Evolutionary conservation across 2,797 vertebrate species (phyloP).

Genomic region (Pangasius macronema): DNA sequence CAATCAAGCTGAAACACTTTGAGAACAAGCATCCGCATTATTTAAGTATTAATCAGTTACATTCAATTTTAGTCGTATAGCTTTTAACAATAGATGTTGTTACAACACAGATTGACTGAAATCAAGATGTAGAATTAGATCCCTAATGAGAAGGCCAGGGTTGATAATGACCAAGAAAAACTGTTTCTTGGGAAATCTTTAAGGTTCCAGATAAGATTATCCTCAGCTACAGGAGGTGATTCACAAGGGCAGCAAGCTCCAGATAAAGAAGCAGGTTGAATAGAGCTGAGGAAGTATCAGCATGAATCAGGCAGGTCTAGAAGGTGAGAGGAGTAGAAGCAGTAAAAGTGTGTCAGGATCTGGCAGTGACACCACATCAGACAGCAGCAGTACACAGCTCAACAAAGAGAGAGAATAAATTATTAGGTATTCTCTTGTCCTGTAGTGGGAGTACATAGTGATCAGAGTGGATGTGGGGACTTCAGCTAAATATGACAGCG

Average conservation of each 20-base stretch:
- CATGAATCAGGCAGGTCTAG: neutral
- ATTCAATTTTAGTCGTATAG: neutral
- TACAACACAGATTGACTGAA: neutral
- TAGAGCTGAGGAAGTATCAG: neutral
- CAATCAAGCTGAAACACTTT: neutral
- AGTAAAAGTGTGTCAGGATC: neutral
- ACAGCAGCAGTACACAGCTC: neutral
- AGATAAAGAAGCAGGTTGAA: neutral
- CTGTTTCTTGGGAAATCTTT: neutral
- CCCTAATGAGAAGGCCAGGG: neutral
- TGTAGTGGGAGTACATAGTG: neutral
- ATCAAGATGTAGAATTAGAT: neutral
- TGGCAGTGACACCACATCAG: neutral
- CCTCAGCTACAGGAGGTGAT: neutral
- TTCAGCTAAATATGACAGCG: neutral
- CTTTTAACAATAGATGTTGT: neutral
- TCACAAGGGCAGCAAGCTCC: neutral
- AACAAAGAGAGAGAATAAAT: neutral
- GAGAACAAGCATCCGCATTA: neutral
- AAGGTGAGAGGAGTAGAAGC: neutral
- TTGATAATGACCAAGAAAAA: neutral
- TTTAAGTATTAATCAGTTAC: neutral
- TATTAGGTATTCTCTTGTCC: neutral
- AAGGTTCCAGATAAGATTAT: neutral
- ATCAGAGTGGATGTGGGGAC: neutral